phyloP scores from a whole-genome alignment of 2,113 vertebrate genomes.

The Furnarius figulus region DNA sequence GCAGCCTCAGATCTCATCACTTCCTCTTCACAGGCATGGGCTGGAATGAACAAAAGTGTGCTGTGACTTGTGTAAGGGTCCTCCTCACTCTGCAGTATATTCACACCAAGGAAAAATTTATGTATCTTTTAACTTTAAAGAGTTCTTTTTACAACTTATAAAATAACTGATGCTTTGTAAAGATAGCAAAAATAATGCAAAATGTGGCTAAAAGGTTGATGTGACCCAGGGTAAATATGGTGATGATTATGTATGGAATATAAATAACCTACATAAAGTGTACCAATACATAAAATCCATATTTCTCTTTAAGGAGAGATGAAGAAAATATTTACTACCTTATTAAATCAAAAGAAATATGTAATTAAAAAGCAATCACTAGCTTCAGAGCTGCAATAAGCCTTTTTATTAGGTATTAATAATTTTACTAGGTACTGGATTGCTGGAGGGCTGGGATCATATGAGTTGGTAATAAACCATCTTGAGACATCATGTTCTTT shows the following conservation, averaged over 20 bases:
- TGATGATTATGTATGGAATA: conserved; percentile 13
- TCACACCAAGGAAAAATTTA: background rate
- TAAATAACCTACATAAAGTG: conserved; percentile 13
- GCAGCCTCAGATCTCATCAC: background rate
- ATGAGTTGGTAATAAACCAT: conserved; percentile 49
- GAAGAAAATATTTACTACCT: conserved; percentile 69
- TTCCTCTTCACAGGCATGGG: background rate
- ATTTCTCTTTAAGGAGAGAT: conserved; percentile 71
- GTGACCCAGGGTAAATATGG: conserved; percentile 37
- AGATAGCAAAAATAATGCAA: background rate
- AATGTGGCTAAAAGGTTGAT: conserved; percentile 35
- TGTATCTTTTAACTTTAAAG: background rate
- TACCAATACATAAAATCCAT: conserved; percentile 19
- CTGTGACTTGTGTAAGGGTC: background rate
- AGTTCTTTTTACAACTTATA: background rate
- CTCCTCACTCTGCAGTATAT: background rate
- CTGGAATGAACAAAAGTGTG: background rate
- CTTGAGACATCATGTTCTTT: conserved; percentile 59
- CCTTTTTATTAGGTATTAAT: conserved; percentile 66
- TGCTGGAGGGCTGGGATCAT: conserved; percentile 30
- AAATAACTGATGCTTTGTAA: background rate
- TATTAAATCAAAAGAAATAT: conserved; percentile 71
- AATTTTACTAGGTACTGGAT: conserved; percentile 63
- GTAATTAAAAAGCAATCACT: conserved; percentile 73
- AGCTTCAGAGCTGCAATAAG: conserved; percentile 63